Evolutionary conservation across 2,888 invertebrate species (phyloP).

Genomic region (Candidula unifasciata): DNA sequence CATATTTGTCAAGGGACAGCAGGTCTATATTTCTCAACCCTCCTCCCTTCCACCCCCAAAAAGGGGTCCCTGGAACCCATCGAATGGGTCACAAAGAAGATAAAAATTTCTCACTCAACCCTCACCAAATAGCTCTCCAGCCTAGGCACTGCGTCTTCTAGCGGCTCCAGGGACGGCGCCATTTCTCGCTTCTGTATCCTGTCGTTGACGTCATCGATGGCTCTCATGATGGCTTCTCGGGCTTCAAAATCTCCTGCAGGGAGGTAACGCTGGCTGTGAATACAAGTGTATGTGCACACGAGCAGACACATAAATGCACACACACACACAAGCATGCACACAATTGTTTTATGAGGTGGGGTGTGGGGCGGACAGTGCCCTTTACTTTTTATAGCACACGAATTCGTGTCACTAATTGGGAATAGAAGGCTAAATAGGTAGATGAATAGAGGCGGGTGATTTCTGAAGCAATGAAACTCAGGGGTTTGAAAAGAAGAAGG

Average conservation of each 20-base stretch:
- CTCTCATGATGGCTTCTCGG: constrained; percentile 74
- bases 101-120: no score
- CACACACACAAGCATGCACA: neutral
- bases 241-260: constrained; percentile 71
- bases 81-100: no score
- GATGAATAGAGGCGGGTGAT: no score
- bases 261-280: neutral
- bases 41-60: no score
- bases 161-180: neutral
- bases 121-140: no score
- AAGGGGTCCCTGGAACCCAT: no score
- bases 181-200: constrained; percentile 59
- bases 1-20: no score
- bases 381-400: neutral
- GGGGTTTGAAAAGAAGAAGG: no score
- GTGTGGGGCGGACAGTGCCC: neutral
- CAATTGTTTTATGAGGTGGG: neutral
- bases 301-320: neutral
- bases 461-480: no score
- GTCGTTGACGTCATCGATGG: constrained; percentile 73
- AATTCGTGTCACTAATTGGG: neutral
- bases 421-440: no score
- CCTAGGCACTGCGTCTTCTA: neutral
- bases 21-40: no score
- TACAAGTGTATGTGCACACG: neutral